Evolutionary conservation across 2,113 vertebrate genomes (phyloP).

Genomic region (Tricholaema leucomelas): DNA sequence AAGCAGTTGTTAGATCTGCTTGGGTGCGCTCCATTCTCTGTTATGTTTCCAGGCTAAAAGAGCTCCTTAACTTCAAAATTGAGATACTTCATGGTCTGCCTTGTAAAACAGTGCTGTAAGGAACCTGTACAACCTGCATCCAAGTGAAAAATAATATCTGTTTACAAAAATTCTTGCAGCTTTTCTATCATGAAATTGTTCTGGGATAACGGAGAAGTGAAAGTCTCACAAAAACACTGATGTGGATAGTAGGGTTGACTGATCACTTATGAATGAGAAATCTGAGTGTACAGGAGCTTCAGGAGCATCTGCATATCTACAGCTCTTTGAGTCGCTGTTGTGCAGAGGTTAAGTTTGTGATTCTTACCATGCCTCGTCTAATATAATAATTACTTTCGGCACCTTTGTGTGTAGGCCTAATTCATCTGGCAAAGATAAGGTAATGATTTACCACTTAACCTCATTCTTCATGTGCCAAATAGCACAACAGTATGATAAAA

Average conservation of each 20-base stretch:
- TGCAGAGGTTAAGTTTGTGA: not conserved
- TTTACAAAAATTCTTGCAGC: rapidly evolving
- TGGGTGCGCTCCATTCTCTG: not conserved
- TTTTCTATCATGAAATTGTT: rapidly evolving
- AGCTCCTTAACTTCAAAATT: not conserved
- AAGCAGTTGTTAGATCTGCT: not conserved
- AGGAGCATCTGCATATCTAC: not conserved
- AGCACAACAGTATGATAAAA: conserved; percentile 1
- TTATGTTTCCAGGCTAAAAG: not conserved
- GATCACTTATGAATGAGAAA: not conserved
- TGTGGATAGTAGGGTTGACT: not conserved
- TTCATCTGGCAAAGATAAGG: conserved; percentile 26
- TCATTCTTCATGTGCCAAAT: conserved; percentile 2
- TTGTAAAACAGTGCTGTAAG: not conserved
- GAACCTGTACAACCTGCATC: not conserved
- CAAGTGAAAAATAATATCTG: not conserved
- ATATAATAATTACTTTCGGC: conserved; percentile 15
- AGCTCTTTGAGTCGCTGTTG: rapidly evolving
- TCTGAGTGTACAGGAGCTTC: not conserved
- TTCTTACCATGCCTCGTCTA: not conserved
- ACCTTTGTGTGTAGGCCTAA: conserved; percentile 26
- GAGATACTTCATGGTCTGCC: not conserved
- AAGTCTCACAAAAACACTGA: not conserved
- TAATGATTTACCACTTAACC: not conserved
- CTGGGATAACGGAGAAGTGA: not conserved